A percentile compares a stretch with the other conserved stretches of the same genome.
Conservation (phyloP, 2,888 invertebrate genomes). For the Caenorhabditis sp. region DNA sequence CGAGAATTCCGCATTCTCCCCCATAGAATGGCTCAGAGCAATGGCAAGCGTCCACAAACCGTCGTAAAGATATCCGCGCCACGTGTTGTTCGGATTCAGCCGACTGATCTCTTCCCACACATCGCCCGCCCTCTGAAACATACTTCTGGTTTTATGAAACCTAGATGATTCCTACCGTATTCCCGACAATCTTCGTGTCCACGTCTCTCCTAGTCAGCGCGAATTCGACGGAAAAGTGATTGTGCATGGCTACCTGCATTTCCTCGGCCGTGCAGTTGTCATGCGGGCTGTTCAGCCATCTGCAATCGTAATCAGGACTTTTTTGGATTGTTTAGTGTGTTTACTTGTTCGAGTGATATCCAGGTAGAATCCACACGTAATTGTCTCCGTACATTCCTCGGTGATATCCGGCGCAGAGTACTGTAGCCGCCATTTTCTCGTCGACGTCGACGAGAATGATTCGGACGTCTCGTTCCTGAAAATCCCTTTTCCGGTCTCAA, state of each 20-base stretch:
- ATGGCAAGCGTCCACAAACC: slow-evolving; percentile 98
- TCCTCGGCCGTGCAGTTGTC: slow-evolving; percentile 53
- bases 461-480: slow-evolving; percentile 88
- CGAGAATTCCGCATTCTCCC: slow-evolving; percentile 56
- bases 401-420: slow-evolving; percentile 79
- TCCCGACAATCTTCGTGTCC: slow-evolving; percentile 58
- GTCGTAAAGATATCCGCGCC: slow-evolving; percentile 89
- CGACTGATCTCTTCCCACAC: slow-evolving; percentile 57
- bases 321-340: not conserved
- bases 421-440: slow-evolving; percentile 90
- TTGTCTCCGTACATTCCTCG: slow-evolving; percentile 87
- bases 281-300: slow-evolving; percentile 41
- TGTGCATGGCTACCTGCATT: slow-evolving; percentile 24
- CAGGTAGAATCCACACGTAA: slow-evolving; percentile 95
- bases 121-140: slow-evolving; percentile 56
- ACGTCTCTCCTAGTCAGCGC: slow-evolving; percentile 65
- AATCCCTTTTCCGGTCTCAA: too few species aligned
- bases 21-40: slow-evolving; percentile 83
- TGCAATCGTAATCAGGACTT: too few species aligned
- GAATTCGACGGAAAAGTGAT: slow-evolving; percentile 84
- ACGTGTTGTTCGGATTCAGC: slow-evolving; percentile 43
- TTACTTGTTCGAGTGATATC: slow-evolving; percentile 80
- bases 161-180: slow-evolving; percentile 65
- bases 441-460: slow-evolving; percentile 97
- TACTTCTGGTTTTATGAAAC: not conserved